Percentiles rank a stretch among this genome's conserved stretches.
phyloP scores from a whole-genome alignment of 2,113 vertebrate genomes.

The Tinamus guttatus region DNA sequence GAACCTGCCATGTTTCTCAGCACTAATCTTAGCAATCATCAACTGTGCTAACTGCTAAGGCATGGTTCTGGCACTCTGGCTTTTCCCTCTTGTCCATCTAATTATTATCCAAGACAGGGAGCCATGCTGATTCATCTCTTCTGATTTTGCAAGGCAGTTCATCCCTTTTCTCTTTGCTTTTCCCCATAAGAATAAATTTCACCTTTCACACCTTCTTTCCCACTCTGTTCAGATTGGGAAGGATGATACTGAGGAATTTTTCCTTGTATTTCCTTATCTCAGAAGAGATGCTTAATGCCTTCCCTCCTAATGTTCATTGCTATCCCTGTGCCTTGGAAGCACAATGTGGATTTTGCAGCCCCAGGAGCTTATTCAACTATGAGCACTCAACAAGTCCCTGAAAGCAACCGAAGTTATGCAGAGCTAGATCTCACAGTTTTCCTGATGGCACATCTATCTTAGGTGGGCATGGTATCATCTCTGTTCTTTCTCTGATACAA shows the following conservation, averaged over 20 bases:
- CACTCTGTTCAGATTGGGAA: background rate
- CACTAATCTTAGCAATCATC: background rate
- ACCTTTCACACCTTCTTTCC: background rate
- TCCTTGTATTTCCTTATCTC: background rate
- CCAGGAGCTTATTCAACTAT: background rate
- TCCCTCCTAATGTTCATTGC: background rate
- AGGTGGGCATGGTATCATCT: background rate
- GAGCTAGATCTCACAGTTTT: background rate
- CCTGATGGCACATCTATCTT: background rate
- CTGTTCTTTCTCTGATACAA: background rate
- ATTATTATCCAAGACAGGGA: background rate
- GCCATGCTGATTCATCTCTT: background rate
- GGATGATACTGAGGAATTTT: background rate
- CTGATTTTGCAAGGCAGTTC: background rate
- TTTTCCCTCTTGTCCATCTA: background rate
- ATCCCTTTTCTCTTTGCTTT: background rate
- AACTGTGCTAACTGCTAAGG: rapidly evolving
- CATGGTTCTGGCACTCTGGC: background rate
- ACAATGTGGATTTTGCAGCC: background rate
- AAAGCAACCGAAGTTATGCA: background rate
- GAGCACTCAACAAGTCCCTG: background rate
- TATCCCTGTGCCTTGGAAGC: background rate
- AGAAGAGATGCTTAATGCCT: background rate
- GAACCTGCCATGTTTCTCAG: background rate
- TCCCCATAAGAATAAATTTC: background rate